Conservation (phyloP, 2,113 vertebrate species). For the Cygnus atratus region DNA sequence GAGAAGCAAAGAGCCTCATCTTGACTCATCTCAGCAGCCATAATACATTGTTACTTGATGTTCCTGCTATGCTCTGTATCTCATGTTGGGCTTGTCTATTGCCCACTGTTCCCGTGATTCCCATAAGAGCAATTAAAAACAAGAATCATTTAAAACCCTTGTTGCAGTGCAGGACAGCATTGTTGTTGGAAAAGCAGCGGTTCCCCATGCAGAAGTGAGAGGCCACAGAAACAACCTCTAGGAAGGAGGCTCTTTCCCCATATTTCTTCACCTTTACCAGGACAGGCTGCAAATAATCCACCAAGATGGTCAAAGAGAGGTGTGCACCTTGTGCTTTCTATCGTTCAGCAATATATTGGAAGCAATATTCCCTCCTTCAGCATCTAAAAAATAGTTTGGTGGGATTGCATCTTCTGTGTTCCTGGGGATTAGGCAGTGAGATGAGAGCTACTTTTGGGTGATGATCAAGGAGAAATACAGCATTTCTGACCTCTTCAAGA, state of each 20-base stretch:
- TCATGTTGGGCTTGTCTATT: background rate
- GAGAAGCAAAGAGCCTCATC: background rate
- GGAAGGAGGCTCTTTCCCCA: background rate
- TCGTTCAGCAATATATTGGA: background rate
- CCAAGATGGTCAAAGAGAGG: background rate
- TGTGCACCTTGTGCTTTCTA: background rate
- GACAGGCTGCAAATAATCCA: background rate
- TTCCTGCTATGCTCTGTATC: background rate
- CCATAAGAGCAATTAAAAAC: background rate
- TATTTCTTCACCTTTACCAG: rapidly evolving
- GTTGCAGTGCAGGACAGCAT: background rate
- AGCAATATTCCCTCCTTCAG: too few species aligned
- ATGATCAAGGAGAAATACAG: rapidly evolving
- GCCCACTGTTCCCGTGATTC: background rate
- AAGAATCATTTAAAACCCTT: background rate
- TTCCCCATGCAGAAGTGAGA: background rate
- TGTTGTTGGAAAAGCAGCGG: rapidly evolving
- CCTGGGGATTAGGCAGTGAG: background rate
- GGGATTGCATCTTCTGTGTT: background rate
- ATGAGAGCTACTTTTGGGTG: background rate
- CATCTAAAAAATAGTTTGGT: background rate
- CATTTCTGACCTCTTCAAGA: background rate
- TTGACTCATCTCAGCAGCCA: background rate
- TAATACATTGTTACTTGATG: background rate
- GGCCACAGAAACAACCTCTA: background rate